These are phyloP conservation scores for Tenualosa thibaudeaui DNA, from an alignment of 2,797 vertebrate genomes.

Conservation along the genomic window DNA sequence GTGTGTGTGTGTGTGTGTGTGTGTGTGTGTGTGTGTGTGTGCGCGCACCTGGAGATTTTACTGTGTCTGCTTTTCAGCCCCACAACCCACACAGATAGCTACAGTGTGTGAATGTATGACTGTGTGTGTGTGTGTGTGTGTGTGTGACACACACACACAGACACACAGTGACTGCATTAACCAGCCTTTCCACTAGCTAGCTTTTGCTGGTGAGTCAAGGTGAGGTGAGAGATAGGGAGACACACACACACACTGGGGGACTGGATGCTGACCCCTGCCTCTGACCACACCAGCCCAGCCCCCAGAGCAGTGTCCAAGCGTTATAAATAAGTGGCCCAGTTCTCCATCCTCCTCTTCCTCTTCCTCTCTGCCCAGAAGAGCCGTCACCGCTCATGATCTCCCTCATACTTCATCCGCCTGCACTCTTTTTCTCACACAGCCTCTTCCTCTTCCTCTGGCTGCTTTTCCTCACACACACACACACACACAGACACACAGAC, in stretches of 20 bases:
- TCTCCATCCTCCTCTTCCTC: slow-evolving; percentile 28
- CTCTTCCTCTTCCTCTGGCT: not conserved
- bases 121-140: not conserved
- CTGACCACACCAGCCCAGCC: slow-evolving; percentile 44
- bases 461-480: no score
- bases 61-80: not conserved
- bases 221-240: no score
- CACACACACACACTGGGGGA: not conserved
- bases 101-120: not conserved
- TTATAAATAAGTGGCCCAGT: slow-evolving; percentile 75
- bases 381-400: not conserved
- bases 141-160: not conserved
- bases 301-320: slow-evolving; percentile 44
- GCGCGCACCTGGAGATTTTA: not conserved
- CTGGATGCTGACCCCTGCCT: slow-evolving; percentile 37
- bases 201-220: no score
- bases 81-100: not conserved
- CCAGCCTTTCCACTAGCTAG: no score
- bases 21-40: not conserved
- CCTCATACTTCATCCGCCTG: not conserved
- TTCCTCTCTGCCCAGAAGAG: not conserved
- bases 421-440: no score
- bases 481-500: no score
- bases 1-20: not conserved
- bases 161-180: not conserved